Base-by-base conservation (phyloP, 2,113 vertebrate species). In the Malurus elegans region DNA sequence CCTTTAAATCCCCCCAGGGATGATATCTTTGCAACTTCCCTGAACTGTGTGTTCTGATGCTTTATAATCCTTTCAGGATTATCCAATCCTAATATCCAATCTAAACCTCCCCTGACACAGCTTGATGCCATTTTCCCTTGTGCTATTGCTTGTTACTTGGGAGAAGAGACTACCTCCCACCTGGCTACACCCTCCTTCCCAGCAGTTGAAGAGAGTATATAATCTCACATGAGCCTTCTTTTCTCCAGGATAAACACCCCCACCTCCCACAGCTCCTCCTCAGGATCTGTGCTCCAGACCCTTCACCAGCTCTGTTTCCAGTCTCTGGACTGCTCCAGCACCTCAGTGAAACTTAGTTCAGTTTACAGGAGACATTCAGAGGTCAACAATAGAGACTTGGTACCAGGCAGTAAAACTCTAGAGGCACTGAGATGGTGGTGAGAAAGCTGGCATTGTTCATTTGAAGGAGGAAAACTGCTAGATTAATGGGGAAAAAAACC, bases 221-320 rank as follows among this genome's bases (percentile, higher is more conserved):
- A 7, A 40, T 34, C 51, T 20, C 12, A 7, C 29, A 17, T 8
- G 25, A 85, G 45, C 31, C 31, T 67, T 8, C 25, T 73, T 18
- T 65, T 66, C 66, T 61, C 21, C 31, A 36, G 25, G 6, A 40
- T 36, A 20, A 54, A 53, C n/a, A 31, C 4, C 16, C 44, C 19
- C 45, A 6, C 15, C 32, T 60, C 36, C 25, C n/a, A 69, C 18
- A 28, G 8, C 21, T 54, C 6, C 14, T 42, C 5, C 18, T 42
- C 40, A 38, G 19, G 42, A 16, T 21, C 31, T 85, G 18, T 54
- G 25, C 34, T 79, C 45, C 21, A 53, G 40, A 42, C 21, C 31
- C 31, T 48, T 60, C 31, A 11, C 7, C 0, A 1, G 1, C 45
- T 36, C 42, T 23, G 14, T 12, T 67, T 18, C 31, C 18, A 0